Base-by-base conservation (phyloP, 2,888 invertebrate genomes). In the Polydrusus cervinus region DNA sequence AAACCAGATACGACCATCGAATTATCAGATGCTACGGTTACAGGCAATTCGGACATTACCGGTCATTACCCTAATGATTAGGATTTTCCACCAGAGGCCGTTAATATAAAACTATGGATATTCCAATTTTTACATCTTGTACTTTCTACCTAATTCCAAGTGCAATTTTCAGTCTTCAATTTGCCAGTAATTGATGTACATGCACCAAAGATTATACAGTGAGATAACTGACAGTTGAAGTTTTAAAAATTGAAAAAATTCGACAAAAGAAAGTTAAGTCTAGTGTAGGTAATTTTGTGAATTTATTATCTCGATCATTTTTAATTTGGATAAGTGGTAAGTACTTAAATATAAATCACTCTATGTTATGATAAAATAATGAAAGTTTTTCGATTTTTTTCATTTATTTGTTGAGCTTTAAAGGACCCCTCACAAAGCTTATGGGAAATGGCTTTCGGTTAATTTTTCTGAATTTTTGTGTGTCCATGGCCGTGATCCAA, bases 1-100 rank as follows among this genome's bases (percentile, higher is more conserved):
- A 8, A 16, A 16, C 16, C 47, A 47, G 9, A 14, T 1, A 47
- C 9, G 47, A 43, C 43, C 43, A 43, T 11, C 43, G n/a, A 6
- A 13, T 43, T 3, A 43, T 16, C 16, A 47, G 47, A 47, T 47
- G 47, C 16, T 47, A 9, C 47, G 43, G 10, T 43, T 43, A 43
- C 10, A 43, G 43, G 43, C 43, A 43, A 43, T 47, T n/a, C 16
- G 47, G 16, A 8, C 47, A 16, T 16, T 51, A 11, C 18, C 51
- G 30, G 55, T 13, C 30, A 25, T 55, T 55, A 30, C 30, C 14
- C 34, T 57, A 57, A 57, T 14, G 9, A 57, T 57, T 9, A 57
- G 55, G 55, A 34, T 57, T 57, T 57, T 57, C 55, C 55, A 57
- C 2, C 55, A 34, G n/a, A n/a, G n/a, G n/a, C 20, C n/a, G 14